Evolutionary conservation across 2,888 invertebrate species (phyloP).

Genomic region (Hymenopus coronatus): DNA sequence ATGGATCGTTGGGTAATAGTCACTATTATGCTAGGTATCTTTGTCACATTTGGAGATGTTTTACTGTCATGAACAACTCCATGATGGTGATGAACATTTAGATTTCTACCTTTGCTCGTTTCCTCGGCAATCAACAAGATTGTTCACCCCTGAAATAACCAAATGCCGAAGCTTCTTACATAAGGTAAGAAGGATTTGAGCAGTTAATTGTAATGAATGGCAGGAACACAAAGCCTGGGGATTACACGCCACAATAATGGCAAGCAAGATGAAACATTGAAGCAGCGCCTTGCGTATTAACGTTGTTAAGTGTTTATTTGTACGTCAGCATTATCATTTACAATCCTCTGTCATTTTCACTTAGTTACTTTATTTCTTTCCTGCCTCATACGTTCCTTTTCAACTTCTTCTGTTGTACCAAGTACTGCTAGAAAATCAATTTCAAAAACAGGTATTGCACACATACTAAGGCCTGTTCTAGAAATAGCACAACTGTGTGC

Average conservation of each 20-base stretch:
- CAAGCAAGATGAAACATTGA: background rate
- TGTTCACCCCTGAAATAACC: background rate
- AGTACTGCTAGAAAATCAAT: too few species aligned
- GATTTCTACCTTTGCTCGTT: too few species aligned
- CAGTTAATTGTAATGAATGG: background rate
- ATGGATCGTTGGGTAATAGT: too few species aligned
- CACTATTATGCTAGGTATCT: too few species aligned
- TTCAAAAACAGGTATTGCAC: too few species aligned
- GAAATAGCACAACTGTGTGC: too few species aligned
- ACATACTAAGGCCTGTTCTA: too few species aligned
- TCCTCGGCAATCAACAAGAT: too few species aligned
- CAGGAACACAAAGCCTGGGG: background rate
- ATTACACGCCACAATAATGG: background rate
- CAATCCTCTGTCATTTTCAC: background rate
- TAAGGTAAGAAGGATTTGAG: background rate
- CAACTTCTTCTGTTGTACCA: background rate
- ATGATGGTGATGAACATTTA: too few species aligned
- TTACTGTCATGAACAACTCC: too few species aligned
- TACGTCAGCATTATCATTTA: background rate
- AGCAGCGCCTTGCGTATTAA: background rate
- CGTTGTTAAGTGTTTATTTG: background rate
- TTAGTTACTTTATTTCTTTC: background rate
- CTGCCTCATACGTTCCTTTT: background rate
- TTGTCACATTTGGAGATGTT: too few species aligned
- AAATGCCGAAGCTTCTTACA: background rate